Evolutionary conservation across 2,113 vertebrate genomes (phyloP).

Genomic region (Eubucco bourcierii): DNA sequence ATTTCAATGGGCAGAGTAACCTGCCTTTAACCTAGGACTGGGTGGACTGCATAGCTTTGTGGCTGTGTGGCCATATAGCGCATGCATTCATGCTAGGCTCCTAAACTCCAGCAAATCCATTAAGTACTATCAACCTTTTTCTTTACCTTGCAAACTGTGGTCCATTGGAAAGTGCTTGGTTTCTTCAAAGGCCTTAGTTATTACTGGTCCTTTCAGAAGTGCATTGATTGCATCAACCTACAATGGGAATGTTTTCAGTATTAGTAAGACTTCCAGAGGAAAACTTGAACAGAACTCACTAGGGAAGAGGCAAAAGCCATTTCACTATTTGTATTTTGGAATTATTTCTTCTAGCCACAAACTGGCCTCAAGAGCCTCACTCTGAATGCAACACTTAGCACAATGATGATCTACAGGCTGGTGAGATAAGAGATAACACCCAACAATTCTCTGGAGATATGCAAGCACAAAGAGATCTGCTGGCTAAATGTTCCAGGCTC

Average conservation of each 20-base stretch:
- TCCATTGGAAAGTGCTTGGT: constrained; percentile 95
- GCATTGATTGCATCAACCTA: constrained; percentile 94
- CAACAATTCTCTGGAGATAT: not conserved
- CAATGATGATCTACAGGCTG: not conserved
- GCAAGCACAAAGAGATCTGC: not conserved
- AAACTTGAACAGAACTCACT: not conserved
- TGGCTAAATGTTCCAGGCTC: not conserved
- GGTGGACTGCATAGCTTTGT: not conserved
- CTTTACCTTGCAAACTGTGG: constrained; percentile 91
- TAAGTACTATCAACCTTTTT: not conserved
- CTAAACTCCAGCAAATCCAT: not conserved
- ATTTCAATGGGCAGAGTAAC: not conserved
- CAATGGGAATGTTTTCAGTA: not conserved
- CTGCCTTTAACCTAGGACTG: not conserved
- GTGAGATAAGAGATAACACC: not conserved
- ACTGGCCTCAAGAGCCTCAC: not conserved
- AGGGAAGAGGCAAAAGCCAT: not conserved
- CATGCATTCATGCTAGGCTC: not conserved
- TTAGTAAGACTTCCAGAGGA: not conserved
- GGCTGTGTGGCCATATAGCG: not conserved
- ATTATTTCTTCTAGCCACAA: not conserved
- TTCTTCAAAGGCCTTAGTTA: constrained; percentile 94
- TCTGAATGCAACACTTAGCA: not conserved
- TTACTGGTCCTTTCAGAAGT: constrained; percentile 90
- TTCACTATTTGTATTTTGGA: not conserved